A percentile compares a stretch with the other conserved stretches of the same genome.
phyloP scores from a whole-genome alignment of 2,797 vertebrate genomes.

The Gymnothorax javanicus region DNA sequence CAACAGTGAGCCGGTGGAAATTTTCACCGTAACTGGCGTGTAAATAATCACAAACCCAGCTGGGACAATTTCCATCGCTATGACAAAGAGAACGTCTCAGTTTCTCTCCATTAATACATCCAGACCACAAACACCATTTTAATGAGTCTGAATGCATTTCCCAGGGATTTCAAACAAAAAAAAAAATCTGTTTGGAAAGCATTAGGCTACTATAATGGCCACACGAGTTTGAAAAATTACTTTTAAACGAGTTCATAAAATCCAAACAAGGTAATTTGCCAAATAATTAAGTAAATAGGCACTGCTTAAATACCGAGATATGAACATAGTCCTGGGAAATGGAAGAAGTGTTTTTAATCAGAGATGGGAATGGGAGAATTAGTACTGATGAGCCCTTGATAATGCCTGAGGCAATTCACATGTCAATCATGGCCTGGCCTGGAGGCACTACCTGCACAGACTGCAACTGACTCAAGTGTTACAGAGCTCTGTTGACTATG shows the following conservation, averaged over 20 bases:
- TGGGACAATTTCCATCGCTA: background rate
- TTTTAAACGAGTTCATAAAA: background rate
- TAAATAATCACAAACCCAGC: constrained; percentile 10
- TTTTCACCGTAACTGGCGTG: background rate
- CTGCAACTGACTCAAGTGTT: background rate
- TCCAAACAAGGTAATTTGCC: background rate
- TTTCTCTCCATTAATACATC: constrained; percentile 22
- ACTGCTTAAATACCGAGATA: background rate
- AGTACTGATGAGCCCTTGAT: constrained; percentile 9
- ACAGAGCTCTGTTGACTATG: constrained; percentile 30
- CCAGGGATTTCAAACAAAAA: background rate
- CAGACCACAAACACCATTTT: constrained; percentile 8
- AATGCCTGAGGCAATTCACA: constrained; percentile 24
- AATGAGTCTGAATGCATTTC: constrained; percentile 22
- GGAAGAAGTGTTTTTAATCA: background rate
- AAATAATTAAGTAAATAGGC: background rate
- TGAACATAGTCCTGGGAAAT: background rate
- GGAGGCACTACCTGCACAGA: constrained; percentile 19
- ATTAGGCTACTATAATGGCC: background rate
- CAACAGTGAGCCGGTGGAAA: background rate
- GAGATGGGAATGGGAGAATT: background rate
- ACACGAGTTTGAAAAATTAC: background rate
- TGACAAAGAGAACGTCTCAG: background rate
- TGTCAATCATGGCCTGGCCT: constrained; percentile 34
- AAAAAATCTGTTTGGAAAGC: background rate